These are phyloP conservation scores for Dendrolimus pini DNA, from an alignment of 2,888 invertebrate genomes.

Conservation along the genomic window DNA sequence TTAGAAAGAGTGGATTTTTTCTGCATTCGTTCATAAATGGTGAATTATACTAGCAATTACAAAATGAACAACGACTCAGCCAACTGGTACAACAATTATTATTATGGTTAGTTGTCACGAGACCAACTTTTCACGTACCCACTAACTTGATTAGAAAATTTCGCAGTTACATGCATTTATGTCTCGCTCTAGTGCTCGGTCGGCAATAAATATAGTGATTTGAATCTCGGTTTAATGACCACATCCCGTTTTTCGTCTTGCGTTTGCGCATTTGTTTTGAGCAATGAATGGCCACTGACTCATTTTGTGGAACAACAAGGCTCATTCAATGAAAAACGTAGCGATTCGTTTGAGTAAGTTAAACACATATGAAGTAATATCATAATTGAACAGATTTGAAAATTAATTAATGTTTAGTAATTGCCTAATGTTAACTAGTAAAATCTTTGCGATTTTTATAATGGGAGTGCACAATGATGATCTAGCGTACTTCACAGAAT, in stretches of 20 bases:
- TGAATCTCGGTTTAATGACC: conserved; percentile 70
- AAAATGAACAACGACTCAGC: neutral
- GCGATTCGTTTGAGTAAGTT: conserved; percentile 42
- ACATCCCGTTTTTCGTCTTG: conserved; percentile 64
- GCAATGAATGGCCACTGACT: conserved; percentile 44
- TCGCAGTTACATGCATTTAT: neutral
- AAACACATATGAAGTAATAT: conserved; percentile 5
- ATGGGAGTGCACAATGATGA: conserved; percentile 9
- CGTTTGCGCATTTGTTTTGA: conserved; percentile 65
- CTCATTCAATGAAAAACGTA: conserved; percentile 48
- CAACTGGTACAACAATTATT: neutral
- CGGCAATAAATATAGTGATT: conserved; percentile 2
- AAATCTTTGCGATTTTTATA: neutral
- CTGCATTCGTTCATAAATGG: neutral
- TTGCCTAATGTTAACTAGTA: neutral
- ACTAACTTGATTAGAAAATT: neutral
- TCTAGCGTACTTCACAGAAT: conserved; percentile 74
- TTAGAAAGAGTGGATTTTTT: neutral
- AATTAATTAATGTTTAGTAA: neutral
- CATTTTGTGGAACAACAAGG: conserved; percentile 55
- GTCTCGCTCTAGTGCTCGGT: too few relatives aligned
- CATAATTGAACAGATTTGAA: conserved; percentile 1
- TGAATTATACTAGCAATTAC: neutral
- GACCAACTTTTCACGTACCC: neutral
- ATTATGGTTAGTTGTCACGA: conserved; percentile 24